These are phyloP conservation scores for roundworm (Caenorhabditis elegans) DNA, from an alignment of 1,140 invertebrate species.

Conservation along the genomic window WBcel235 BX284602.5:6739501-6740000, in stretches of 20 bases:
- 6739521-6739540: not conserved
- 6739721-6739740: not conserved
- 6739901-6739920: slow-evolving; percentile 48
- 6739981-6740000: not conserved
- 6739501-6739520: not conserved
- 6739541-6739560: not conserved
- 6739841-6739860: not conserved
- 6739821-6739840: not conserved
- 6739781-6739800: slow-evolving; percentile 33
- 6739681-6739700: slow-evolving; percentile 17
- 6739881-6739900: slow-evolving; percentile 34
- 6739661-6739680: slow-evolving; percentile 43
- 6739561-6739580: slow-evolving; percentile 5
- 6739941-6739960: slow-evolving; percentile 30
- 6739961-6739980: not conserved
- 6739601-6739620: not conserved
- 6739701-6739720: not conserved
- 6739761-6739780: slow-evolving; percentile 13
- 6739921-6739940: slow-evolving; percentile 48
- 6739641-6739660: slow-evolving; percentile 44
- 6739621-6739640: slow-evolving; percentile 19
- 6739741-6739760: slow-evolving; percentile 36
- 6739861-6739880: not conserved
- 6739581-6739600: not conserved
- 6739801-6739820: not conserved